Evolutionary conservation across 2,888 invertebrate genomes (phyloP).

Genomic region (Embidobia sp.): DNA sequence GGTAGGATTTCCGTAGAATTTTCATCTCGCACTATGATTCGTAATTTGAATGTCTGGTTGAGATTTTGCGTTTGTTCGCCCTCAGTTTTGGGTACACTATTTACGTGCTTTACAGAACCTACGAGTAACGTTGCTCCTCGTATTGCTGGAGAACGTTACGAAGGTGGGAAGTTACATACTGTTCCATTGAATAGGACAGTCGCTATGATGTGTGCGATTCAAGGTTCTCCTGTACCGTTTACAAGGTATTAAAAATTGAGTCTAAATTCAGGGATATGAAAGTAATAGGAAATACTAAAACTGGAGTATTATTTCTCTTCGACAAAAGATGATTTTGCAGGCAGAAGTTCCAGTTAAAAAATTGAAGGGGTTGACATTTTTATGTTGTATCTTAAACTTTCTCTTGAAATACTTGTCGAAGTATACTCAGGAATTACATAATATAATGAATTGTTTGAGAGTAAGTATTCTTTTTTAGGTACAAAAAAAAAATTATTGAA

Average conservation of each 20-base stretch:
- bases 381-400: no score
- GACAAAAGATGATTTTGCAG: no score
- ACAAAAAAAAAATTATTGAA: no score
- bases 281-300: no score
- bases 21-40: not conserved
- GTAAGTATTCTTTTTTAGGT: no score
- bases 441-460: no score
- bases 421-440: no score
- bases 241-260: constrained; percentile 88
- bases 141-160: constrained; percentile 84
- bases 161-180: constrained; percentile 85
- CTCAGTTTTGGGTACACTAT: not conserved
- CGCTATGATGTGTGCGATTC: constrained; percentile 86
- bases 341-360: no score
- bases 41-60: not conserved
- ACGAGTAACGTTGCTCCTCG: constrained; percentile 86
- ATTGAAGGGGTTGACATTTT: no score
- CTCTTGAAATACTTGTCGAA: no score
- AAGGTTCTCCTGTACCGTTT: constrained; percentile 86
- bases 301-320: no score
- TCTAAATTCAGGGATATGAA: no score
- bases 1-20: constrained; percentile 79
- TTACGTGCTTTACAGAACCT: constrained; percentile 81
- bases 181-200: constrained; percentile 83
- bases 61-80: constrained; percentile 10